Evolutionary conservation across 1,140 invertebrate genomes (phyloP), one percentile per base, ranked within the genome.

Genomic region (Chlorops oryzae): DNA sequence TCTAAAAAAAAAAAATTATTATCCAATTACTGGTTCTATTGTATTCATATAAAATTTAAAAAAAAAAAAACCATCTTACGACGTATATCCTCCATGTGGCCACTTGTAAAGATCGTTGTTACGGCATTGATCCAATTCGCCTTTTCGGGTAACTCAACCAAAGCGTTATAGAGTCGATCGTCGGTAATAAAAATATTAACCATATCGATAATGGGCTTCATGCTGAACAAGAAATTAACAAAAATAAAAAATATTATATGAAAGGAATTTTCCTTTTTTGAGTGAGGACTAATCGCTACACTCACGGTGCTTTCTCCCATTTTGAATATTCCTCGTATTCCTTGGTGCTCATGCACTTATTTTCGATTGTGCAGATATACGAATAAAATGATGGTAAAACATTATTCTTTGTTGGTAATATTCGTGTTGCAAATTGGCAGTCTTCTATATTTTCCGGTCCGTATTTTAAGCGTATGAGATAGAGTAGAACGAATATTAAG

Each of bases 291-390:
- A 47, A 24, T 23, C n/a, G n/a, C 7, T 10, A 7, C 15, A 66
- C 76, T 77, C 74, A 84, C 82, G 75, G 81, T 18, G 82, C 77
- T 39, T 79, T 78, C 45, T 75, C 71, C 62, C 77, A 82, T 17
- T 73, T 65, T n/a, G 80, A 80, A 59, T 81, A 75, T 55, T 81
- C 76, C 52, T 80, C 74, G 61, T 78, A 83, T 43, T 78, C 62
- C 28, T 78, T 73, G 21, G 81, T 59, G 1, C 72, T 63, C 2
- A 74, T 67, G 56, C 82, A 84, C 3, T 80, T 75, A 59, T 82
- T 84, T 60, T 81, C 79, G 27, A 83, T 69, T 54, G 75, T 80
- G 63, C 82, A 84, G 21, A 84, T 76, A 57, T 82, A 84, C 15
- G 80, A 83, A 59, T 83, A 81, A 18, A 82, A 73, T 57, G 82